Conservation (phyloP, 2,113 vertebrate genomes). For the Antidorcas marsupialis region DNA sequence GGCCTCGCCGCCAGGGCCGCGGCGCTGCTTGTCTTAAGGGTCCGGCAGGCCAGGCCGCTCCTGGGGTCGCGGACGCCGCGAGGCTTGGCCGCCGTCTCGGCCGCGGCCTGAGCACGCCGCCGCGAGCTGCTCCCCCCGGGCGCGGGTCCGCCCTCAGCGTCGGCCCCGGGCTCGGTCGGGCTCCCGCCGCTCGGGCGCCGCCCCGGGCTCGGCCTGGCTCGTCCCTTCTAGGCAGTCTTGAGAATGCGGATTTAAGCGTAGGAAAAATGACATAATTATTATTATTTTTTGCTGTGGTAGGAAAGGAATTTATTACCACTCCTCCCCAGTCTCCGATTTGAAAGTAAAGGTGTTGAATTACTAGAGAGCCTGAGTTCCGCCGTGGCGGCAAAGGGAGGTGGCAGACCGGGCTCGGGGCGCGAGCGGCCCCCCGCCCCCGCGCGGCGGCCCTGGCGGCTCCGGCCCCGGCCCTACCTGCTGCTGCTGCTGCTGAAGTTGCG, state of each 20-base stretch:
- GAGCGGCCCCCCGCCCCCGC: not conserved
- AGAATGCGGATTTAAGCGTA: not conserved
- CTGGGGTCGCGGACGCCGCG: not conserved
- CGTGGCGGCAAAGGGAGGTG: not conserved
- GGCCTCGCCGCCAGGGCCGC: not conserved
- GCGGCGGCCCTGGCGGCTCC: not conserved
- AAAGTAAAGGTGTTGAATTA: conserved; percentile 32
- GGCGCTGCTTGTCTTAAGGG: not conserved
- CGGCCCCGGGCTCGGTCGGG: not conserved
- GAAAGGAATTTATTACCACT: not conserved
- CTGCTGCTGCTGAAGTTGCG: not conserved
- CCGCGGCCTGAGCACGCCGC: not conserved
- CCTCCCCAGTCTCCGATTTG: not conserved
- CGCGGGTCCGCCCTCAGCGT: not conserved
- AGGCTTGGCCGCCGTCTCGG: not conserved
- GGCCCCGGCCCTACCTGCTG: not conserved
- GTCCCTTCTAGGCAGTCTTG: not conserved
- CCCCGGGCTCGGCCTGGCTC: not conserved
- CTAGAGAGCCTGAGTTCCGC: conserved; percentile 25
- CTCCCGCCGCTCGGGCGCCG: not conserved
- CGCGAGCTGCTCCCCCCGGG: too few species aligned
- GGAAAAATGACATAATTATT: not conserved
- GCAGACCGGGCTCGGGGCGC: not conserved
- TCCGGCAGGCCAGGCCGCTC: not conserved
- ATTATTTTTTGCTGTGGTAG: not conserved